A percentile compares a stretch with the other conserved stretches of the same genome.
These are phyloP conservation scores for Notodonta ziczac DNA, from an alignment of 2,888 invertebrate species.

Conservation along the genomic window DNA sequence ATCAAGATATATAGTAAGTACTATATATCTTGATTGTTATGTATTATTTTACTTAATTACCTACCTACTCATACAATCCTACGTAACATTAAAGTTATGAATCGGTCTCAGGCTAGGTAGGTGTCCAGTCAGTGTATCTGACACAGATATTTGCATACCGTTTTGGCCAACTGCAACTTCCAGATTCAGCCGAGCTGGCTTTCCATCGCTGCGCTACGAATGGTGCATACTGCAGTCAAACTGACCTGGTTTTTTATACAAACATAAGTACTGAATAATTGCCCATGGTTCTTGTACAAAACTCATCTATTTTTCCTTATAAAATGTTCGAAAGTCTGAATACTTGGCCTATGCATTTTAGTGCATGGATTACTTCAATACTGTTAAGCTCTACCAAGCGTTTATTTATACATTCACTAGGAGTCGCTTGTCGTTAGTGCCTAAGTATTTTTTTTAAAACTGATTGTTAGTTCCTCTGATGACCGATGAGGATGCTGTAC, in stretches of 20 bases:
- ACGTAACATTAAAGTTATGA: not conserved
- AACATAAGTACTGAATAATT: not conserved
- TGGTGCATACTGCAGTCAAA: constrained; percentile 35
- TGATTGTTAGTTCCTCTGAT: no score
- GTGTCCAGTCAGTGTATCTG: constrained; percentile 25
- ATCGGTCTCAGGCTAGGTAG: constrained; percentile 23
- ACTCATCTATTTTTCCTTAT: not conserved
- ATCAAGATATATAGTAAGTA: no score
- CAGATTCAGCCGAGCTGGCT: constrained; percentile 44
- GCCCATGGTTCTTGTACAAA: not conserved
- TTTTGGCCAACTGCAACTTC: constrained; percentile 57
- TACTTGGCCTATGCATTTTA: no score
- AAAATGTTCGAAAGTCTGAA: not conserved
- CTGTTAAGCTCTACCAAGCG: no score
- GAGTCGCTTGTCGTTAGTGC: no score
- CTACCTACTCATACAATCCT: not conserved
- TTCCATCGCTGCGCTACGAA: constrained; percentile 35
- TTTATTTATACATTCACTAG: no score
- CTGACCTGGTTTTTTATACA: constrained; percentile 27
- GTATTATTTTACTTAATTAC: not conserved
- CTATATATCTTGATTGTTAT: not conserved
- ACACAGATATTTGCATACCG: constrained; percentile 56
- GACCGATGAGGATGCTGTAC: no score
- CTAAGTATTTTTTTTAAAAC: no score
- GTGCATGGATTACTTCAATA: no score